Evolutionary conservation across 2,113 vertebrate genomes (phyloP).

Genomic region (Pionites leucogaster): DNA sequence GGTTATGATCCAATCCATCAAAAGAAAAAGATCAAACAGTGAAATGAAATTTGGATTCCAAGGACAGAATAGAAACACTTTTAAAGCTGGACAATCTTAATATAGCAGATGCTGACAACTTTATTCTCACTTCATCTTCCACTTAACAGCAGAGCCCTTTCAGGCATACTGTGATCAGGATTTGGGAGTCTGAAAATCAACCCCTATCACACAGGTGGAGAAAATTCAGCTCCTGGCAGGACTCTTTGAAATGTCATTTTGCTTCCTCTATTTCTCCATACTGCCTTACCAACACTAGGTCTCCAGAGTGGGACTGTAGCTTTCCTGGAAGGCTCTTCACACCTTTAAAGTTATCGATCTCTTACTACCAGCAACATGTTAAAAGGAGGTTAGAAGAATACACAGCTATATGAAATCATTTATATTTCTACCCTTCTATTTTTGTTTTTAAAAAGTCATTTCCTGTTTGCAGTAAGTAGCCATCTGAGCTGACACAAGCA

Average conservation of each 20-base stretch:
- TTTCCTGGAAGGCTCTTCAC: slow-evolving; percentile 30
- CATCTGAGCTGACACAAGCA: not conserved
- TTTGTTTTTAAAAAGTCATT: slow-evolving; percentile 21
- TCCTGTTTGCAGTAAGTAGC: not conserved
- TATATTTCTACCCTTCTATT: slow-evolving; percentile 36
- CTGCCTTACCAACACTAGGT: not conserved
- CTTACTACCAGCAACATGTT: not conserved
- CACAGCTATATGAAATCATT: not conserved
- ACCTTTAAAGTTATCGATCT: slow-evolving; percentile 44
- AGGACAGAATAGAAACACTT: not conserved
- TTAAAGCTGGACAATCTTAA: not conserved
- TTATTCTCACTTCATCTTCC: not conserved
- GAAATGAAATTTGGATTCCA: not conserved
- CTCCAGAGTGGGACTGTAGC: not conserved
- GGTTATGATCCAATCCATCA: not conserved
- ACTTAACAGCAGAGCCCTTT: not conserved
- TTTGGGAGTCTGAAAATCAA: not conserved
- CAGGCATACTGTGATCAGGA: not conserved
- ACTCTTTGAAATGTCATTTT: not conserved
- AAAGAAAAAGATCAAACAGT: not conserved
- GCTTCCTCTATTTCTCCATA: not conserved
- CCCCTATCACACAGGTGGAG: not conserved
- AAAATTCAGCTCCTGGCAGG: not conserved
- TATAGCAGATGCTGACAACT: not conserved
- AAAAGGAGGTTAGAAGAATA: not conserved